Base-by-base conservation (phyloP, 2,113 vertebrate species). In the Smithornis capensis region DNA sequence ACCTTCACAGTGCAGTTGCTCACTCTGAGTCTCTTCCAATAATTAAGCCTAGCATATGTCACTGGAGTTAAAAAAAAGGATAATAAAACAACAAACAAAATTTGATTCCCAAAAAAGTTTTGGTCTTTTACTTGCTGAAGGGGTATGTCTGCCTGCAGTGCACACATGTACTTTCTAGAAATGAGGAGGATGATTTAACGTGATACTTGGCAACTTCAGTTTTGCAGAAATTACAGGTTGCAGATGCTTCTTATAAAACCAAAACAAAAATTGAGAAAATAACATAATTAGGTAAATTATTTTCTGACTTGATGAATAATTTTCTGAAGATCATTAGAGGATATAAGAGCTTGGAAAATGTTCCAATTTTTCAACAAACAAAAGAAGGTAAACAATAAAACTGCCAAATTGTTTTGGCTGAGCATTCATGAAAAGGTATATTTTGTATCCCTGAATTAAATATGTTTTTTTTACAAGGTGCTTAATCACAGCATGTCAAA, bases 11-110 rank as follows among this genome's bases (percentile, higher is more conserved):
- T 90, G 57, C 94, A 95, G 85, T 96, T 96, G 96, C 95, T 97
- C 92, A 88, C 85, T 90, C 93, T 97, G 94, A 96, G 95, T 89
- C 37, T 93, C 60, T 83, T 97, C 95, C 95, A 97, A 96, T 87
- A 96, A 96, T 94, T 95, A 96, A 96, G 79, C 64, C 92, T 94
- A 94, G 83, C 95, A 96, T 96, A 97, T 95, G 94, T 73, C 49
- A 87, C 18, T 7, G 18, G 64, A 95, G 69, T 76, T 55, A 5
- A 67, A 90, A 93, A 83, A 74, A 57, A 63, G 27, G 29, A 64
- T 38, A 70, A 64, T 31, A 83, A 94, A 87, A 55, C 78, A 94
- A 87, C 80, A 95, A 94, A 91, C 75, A 94, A 88, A 91, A 67
- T n/a, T 37, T 2, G 47, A 74, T 56, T 83, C 52, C 78, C 74